A percentile compares a stretch with the other conserved stretches of the same genome.
Conservation (phyloP, 23 tunicate species). For the Halocynthia aurantium region DNA sequence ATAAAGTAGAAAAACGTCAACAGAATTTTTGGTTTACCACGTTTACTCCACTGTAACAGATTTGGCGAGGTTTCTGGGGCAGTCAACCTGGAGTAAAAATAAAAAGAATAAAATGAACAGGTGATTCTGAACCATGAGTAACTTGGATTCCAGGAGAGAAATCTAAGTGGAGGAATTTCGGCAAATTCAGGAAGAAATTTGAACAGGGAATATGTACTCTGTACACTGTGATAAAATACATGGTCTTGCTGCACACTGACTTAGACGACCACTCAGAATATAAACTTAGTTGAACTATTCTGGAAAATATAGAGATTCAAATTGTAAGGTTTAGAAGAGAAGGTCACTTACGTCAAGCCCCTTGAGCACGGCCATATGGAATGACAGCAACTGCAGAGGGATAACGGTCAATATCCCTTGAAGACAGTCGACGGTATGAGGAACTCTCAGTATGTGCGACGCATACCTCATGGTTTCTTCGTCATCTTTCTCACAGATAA, state of each 20-base stretch:
- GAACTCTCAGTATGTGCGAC: constrained; percentile 65
- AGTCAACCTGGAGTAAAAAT: constrained; percentile 75
- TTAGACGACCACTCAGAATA: background rate
- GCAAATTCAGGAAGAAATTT: too few species aligned
- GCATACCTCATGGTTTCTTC: constrained; percentile 72
- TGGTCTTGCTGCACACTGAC: background rate
- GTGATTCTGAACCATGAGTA: too few species aligned
- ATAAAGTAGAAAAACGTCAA: too few species aligned
- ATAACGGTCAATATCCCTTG: constrained; percentile 93
- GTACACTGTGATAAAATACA: background rate
- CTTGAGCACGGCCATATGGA: constrained; percentile 88
- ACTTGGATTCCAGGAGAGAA: too few species aligned
- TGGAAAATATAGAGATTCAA: too few species aligned
- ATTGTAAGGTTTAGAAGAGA: background rate
- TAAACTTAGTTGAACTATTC: too few species aligned
- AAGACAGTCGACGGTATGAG: constrained; percentile 94
- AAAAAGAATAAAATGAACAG: too few species aligned
- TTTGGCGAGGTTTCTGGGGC: constrained; percentile 92
- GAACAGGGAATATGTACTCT: too few species aligned
- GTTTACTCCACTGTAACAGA: constrained; percentile 91
- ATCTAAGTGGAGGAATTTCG: too few species aligned
- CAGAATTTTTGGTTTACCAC: background rate
- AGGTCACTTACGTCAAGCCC: constrained; percentile 80
- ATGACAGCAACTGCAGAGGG: constrained; percentile 93
- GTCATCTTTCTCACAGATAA: constrained; percentile 80